phyloP scores from a whole-genome alignment of 2,113 vertebrate species.

The Gobius niger region DNA sequence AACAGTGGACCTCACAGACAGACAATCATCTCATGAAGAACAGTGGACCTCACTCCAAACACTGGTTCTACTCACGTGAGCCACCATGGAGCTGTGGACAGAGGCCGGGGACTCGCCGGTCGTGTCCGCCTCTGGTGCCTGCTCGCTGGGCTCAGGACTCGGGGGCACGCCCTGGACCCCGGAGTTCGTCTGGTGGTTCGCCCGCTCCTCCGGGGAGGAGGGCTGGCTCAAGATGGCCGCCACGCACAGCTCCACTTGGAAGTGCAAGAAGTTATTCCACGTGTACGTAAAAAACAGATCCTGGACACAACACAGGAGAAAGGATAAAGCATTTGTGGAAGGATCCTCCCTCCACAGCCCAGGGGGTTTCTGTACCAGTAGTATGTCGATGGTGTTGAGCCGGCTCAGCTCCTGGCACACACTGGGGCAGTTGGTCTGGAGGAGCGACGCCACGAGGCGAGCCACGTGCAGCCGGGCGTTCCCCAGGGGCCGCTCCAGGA shows the following conservation, averaged over 20 bases:
- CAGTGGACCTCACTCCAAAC: too few relatives aligned
- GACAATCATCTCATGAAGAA: too few relatives aligned
- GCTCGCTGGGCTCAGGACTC: constrained; percentile 43
- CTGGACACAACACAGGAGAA: constrained; percentile 59
- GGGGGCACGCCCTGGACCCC: constrained; percentile 29
- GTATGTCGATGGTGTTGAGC: constrained; percentile 87
- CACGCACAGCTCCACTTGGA: constrained; percentile 96
- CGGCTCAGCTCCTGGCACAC: constrained; percentile 92
- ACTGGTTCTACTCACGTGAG: constrained; percentile 89
- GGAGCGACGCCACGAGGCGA: constrained; percentile 88
- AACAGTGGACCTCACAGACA: too few relatives aligned
- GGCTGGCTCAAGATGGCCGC: constrained; percentile 88
- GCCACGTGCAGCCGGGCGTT: constrained; percentile 91
- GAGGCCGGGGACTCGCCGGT: constrained; percentile 40
- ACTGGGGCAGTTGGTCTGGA: constrained; percentile 86
- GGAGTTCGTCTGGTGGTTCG: constrained; percentile 67
- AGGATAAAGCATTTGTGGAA: background rate
- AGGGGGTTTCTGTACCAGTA: constrained; percentile 96
- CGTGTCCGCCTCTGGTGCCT: constrained; percentile 60
- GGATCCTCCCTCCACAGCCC: too few relatives aligned
- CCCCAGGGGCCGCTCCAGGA: constrained; percentile 93
- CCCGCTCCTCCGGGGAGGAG: constrained; percentile 68
- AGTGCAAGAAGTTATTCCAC: constrained; percentile 99
- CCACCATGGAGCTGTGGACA: constrained; percentile 81
- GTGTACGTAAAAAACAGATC: constrained; percentile 97